phyloP scores from a whole-genome alignment of 2,113 vertebrate species.

The Psittacula cyanocephala region DNA sequence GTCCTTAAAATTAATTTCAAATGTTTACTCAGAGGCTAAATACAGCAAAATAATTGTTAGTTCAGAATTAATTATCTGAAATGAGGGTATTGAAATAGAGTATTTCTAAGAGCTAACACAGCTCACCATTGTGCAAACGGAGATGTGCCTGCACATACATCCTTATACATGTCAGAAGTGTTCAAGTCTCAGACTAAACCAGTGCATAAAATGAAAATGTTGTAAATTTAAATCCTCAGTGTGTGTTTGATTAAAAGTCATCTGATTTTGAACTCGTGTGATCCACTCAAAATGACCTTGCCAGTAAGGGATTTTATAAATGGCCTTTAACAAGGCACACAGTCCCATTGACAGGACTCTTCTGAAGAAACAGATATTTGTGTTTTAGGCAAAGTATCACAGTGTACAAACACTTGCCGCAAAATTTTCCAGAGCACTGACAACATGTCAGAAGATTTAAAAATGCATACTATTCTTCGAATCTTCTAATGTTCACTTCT shows the following conservation, averaged over 20 bases:
- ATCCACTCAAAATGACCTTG: not conserved
- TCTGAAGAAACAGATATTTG: not conserved
- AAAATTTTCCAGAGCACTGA: not conserved
- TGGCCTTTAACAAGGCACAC: not conserved
- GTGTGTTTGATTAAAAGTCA: not conserved
- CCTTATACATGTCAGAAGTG: not conserved
- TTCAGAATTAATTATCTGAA: not conserved
- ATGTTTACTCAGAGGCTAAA: not conserved
- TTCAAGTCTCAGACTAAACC: not conserved
- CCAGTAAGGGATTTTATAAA: not conserved
- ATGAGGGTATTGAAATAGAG: not conserved
- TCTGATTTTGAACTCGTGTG: not conserved
- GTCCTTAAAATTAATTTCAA: not conserved
- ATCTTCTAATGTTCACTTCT: not conserved
- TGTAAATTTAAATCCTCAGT: not conserved
- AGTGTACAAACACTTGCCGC: not conserved
- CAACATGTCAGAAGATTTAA: not conserved
- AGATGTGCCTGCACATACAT: not conserved
- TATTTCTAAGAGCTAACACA: not conserved
- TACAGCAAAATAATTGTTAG: not conserved
- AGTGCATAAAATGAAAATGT: not conserved
- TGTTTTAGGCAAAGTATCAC: not conserved
- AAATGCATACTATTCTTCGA: not conserved
- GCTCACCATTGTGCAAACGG: not conserved
- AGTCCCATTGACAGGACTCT: not conserved